Percentiles rank a stretch among this genome's conserved stretches.
phyloP scores from a whole-genome alignment of 2,113 vertebrate species.

The Nannospalax galili region DNA sequence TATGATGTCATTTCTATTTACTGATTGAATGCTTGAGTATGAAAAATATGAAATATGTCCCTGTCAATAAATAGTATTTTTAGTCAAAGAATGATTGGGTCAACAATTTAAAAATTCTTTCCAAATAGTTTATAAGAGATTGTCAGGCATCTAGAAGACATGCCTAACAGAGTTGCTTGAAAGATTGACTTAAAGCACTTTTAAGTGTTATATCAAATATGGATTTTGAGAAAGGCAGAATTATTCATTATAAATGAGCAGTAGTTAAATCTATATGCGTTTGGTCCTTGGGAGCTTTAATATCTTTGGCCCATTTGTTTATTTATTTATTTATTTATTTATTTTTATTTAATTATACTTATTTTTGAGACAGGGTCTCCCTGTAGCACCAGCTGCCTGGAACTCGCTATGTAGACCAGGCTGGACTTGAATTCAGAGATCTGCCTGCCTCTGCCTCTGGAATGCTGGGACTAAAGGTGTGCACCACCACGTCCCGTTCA shows the following conservation, averaged over 20 bases:
- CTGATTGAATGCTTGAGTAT: not conserved
- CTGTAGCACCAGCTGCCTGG: too few species aligned
- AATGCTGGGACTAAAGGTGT: too few species aligned
- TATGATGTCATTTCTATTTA: too few species aligned
- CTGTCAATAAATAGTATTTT: not conserved
- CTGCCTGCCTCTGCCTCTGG: too few species aligned
- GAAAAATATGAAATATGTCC: not conserved
- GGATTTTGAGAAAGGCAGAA: not conserved
- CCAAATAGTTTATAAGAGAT: not conserved
- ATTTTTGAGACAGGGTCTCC: too few species aligned
- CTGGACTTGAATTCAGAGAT: too few species aligned
- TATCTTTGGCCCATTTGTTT: too few species aligned
- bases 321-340: too few species aligned
- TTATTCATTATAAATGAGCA: slow-evolving; percentile 13
- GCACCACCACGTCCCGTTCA: too few species aligned
- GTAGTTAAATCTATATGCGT: not conserved
- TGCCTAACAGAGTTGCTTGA: not conserved
- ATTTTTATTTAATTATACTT: too few species aligned
- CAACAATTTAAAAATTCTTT: not conserved
- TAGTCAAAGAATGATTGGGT: not conserved
- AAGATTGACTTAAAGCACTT: not conserved
- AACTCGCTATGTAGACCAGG: too few species aligned
- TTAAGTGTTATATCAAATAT: slow-evolving; percentile 10
- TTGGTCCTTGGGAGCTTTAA: not conserved
- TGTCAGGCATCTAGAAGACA: not conserved